A percentile compares a stretch with the other conserved stretches of the same genome.
Conservation (phyloP, 2,888 invertebrate species). For the Ophion obscuratus region DNA sequence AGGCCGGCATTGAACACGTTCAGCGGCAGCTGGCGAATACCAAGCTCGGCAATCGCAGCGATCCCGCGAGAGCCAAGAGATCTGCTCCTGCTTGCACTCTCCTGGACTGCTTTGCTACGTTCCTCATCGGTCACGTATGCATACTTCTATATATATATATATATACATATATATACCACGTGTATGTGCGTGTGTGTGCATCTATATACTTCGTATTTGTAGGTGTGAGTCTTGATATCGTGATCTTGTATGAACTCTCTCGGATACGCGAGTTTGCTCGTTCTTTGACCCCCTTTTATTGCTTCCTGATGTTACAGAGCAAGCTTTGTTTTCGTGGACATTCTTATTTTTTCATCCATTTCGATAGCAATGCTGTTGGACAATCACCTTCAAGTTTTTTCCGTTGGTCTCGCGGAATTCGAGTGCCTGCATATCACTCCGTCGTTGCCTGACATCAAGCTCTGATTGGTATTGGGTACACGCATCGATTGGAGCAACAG, state of each 20-base stretch:
- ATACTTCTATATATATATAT: background rate
- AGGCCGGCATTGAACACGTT: slow-evolving; percentile 83
- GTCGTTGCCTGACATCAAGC: too few species aligned
- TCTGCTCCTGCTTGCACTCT: slow-evolving; percentile 58
- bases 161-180: background rate
- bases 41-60: slow-evolving; percentile 70
- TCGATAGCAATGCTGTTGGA: too few species aligned
- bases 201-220: slow-evolving; percentile 3
- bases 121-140: slow-evolving; percentile 47
- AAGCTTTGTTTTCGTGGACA: slow-evolving; percentile 26
- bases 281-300: slow-evolving; percentile 48
- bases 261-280: slow-evolving; percentile 36
- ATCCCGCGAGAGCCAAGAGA: slow-evolving; percentile 60
- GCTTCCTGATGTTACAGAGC: slow-evolving; percentile 21
- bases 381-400: too few species aligned
- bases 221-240: slow-evolving; percentile 39
- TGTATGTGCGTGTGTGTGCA: background rate
- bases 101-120: slow-evolving; percentile 41
- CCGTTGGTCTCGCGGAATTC: too few species aligned
- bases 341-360: background rate
- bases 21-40: slow-evolving; percentile 83
- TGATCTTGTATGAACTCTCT: slow-evolving; percentile 34
- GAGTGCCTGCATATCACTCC: too few species aligned
- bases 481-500: too few species aligned
- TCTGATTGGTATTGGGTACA: too few species aligned